phyloP scores from a whole-genome alignment of 2,113 vertebrate genomes.

The Acrocephalus arundinaceus region DNA sequence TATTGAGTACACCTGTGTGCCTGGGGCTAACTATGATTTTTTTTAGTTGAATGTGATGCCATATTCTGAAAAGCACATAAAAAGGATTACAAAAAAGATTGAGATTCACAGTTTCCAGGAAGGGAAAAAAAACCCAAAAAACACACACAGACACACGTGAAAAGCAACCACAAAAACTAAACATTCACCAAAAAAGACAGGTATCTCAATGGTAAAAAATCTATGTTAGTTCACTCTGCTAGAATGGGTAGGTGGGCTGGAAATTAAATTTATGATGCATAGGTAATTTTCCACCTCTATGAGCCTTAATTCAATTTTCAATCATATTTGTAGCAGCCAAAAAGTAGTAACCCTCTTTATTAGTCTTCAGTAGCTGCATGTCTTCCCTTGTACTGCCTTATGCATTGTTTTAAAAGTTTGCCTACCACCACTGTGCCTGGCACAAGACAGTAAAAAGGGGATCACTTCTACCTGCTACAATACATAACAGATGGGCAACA shows the following conservation, averaged over 20 bases:
- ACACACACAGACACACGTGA: background rate
- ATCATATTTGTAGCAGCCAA: background rate
- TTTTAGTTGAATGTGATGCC: background rate
- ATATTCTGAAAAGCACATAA: background rate
- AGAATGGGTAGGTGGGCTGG: background rate
- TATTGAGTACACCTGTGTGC: background rate
- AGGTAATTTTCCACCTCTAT: background rate
- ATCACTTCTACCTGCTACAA: conserved; percentile 26
- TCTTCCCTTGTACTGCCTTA: background rate
- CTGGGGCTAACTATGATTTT: background rate
- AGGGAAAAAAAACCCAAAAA: background rate
- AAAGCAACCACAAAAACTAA: background rate
- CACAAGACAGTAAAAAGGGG: background rate
- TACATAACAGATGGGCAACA: background rate
- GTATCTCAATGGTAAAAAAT: background rate
- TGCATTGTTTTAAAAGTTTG: background rate
- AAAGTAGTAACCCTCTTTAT: background rate
- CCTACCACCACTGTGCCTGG: background rate
- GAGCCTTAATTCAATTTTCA: conserved; percentile 16
- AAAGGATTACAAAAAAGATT: background rate
- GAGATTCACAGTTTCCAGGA: background rate
- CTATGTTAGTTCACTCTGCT: background rate
- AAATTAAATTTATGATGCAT: background rate
- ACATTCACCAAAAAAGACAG: background rate
- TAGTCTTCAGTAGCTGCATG: background rate